Conservation (phyloP, 2,888 invertebrate species). For the Stomorhina lunata region DNA sequence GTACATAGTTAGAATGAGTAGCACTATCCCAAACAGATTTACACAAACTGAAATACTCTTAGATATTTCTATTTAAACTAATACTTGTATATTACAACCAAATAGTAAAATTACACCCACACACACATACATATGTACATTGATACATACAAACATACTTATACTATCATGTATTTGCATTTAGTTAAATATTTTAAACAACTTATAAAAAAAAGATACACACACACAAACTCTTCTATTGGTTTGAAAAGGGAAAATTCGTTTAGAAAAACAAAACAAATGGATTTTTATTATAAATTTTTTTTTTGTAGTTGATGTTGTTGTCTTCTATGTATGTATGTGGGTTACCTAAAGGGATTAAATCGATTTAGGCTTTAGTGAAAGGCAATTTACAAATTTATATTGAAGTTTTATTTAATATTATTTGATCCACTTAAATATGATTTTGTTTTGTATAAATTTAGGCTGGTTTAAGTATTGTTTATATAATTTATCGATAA, state of each 20-base stretch:
- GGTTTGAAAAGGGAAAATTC: slow-evolving; percentile 12
- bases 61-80: not conserved
- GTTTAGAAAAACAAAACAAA: not conserved
- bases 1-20: too few relatives aligned
- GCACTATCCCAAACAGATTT: slow-evolving; percentile 13
- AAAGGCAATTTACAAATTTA: too few relatives aligned
- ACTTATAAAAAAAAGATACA: not conserved
- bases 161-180: slow-evolving; percentile 21
- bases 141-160: not conserved
- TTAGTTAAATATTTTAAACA: slow-evolving; percentile 26
- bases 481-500: too few relatives aligned
- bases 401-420: too few relatives aligned
- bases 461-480: too few relatives aligned
- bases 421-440: too few relatives aligned
- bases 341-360: not conserved
- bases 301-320: not conserved
- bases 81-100: not conserved
- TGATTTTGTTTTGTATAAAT: too few relatives aligned
- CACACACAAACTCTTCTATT: not conserved
- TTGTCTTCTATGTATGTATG: too few relatives aligned
- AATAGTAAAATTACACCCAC: not conserved
- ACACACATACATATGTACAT: too few relatives aligned
- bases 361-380: not conserved
- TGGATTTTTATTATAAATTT: not conserved
- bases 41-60: not conserved